phyloP scores from a whole-genome alignment of 2,113 vertebrate genomes.

The Silurus meridionalis region DNA sequence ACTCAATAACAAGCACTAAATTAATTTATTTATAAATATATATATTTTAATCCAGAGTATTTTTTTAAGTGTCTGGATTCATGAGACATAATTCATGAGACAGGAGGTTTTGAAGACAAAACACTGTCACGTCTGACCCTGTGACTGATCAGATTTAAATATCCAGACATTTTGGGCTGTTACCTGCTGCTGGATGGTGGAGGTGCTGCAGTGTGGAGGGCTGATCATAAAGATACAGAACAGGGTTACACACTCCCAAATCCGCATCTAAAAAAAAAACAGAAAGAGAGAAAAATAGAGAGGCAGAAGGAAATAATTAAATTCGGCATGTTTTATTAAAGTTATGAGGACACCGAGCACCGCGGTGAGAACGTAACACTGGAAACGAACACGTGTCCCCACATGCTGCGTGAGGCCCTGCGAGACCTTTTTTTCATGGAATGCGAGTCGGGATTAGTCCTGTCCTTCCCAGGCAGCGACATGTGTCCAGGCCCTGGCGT shows the following conservation, averaged over 20 bases:
- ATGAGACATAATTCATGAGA: no score
- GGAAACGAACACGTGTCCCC: not conserved
- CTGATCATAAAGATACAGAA: constrained; percentile 33
- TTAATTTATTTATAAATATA: not conserved
- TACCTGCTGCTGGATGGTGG: constrained; percentile 38
- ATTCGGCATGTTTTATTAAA: not conserved
- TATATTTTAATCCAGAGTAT: not conserved
- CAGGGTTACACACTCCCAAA: constrained; percentile 41
- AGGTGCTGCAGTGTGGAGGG: constrained; percentile 10
- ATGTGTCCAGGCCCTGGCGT: constrained; percentile 39
- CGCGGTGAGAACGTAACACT: not conserved
- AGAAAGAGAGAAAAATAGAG: not conserved
- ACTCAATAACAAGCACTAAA: not conserved
- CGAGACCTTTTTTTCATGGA: constrained; percentile 14
- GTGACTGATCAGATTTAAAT: not conserved
- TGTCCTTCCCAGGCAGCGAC: constrained; percentile 27
- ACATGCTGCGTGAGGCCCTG: constrained; percentile 16
- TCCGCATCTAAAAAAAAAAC: constrained; percentile 41
- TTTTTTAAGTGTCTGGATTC: not conserved
- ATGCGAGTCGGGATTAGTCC: constrained; percentile 14
- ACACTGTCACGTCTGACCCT: not conserved
- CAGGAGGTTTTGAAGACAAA: not conserved
- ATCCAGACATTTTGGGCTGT: not conserved
- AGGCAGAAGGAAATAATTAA: not conserved
- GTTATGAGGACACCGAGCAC: not conserved